Evolutionary conservation across 2,888 invertebrate genomes (phyloP), one percentile per base, ranked within the genome.

Genomic region (Sepiola atlantica): DNA sequence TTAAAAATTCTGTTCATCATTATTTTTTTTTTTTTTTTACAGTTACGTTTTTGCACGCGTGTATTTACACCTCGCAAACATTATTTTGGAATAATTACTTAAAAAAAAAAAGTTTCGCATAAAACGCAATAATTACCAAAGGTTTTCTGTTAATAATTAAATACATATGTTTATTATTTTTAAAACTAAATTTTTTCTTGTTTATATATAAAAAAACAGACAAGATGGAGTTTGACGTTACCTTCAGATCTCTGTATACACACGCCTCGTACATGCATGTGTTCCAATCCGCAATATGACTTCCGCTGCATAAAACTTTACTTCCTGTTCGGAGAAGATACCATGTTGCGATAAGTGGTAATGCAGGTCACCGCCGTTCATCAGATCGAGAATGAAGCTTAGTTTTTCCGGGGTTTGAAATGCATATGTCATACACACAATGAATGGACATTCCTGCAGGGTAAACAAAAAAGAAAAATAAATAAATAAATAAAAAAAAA

Each of bases 391-490:
- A 97, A 99, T 99, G 98, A 99, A 99, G 98, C 99, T 99, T 94
- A 99, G 98, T 97, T 99, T 99, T 98, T 99, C 99, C 57, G 99
- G 99, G 98, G 98, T 99, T 97, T 98, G 99, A 98, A 99, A 99
- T 95, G 99, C 99, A 98, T 99, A 99, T 94, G 99, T 99, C 99
- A 99, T 99, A 98, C 99, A 99, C 95, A 99, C 99, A 97, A 99
- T 99, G 98, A 99, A 99, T 94, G 99, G 99, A 97, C 99, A 99
- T 97, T 99, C 99, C 97, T 99, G 98, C 98, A 99, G 98, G 92
- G 96, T 95, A 54, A 95, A 55, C 91, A 93, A 55, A 55, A 93
- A 35, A 61, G 28, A 93, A 35, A 90, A 18, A 92, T 28, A 57
- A 45, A n/a, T n/a, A n/a, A n/a, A n/a, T n/a, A n/a, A n/a, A n/a